These are phyloP conservation scores for Drosophila siamana DNA, from an alignment of 2,888 invertebrate genomes.

Conservation along the genomic window DNA sequence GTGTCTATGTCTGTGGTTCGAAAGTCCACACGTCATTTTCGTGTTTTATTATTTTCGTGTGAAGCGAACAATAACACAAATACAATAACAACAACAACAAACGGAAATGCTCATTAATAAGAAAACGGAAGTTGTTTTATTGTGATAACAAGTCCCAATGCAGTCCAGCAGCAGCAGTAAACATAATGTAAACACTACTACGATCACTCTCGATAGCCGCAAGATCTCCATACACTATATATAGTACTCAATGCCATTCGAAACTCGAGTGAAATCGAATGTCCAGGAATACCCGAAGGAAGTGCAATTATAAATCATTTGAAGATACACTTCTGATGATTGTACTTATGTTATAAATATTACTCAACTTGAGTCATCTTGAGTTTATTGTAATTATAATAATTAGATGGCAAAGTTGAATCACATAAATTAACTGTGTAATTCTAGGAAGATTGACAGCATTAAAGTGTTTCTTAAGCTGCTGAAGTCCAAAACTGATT, in stretches of 20 bases:
- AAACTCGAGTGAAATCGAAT: slow-evolving; percentile 24
- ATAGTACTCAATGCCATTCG: slow-evolving; percentile 26
- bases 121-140: slow-evolving; percentile 68
- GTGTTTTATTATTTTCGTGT: slow-evolving; percentile 15
- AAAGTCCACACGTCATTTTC: slow-evolving; percentile 45
- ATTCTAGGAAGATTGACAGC: slow-evolving; percentile 20
- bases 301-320: slow-evolving; percentile 9
- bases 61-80: slow-evolving; percentile 40
- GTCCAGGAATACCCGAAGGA: background rate
- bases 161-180: slow-evolving; percentile 23
- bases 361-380: slow-evolving; percentile 19
- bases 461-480: background rate
- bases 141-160: slow-evolving; percentile 56
- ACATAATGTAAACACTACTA: slow-evolving; percentile 21
- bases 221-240: slow-evolving; percentile 24
- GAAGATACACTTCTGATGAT: background rate
- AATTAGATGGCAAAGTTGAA: slow-evolving; percentile 38
- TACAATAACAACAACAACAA: slow-evolving; percentile 28
- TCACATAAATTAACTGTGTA: slow-evolving; percentile 15
- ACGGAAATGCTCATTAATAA: slow-evolving; percentile 68
- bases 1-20: slow-evolving; percentile 25
- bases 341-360: background rate
- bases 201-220: slow-evolving; percentile 9
- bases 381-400: slow-evolving; percentile 32
- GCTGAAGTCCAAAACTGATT: background rate